Percentiles rank a stretch among this genome's conserved stretches.
Conservation (phyloP, 2,113 vertebrate genomes). For the Sinocyclocheilus rhinocerous region DNA sequence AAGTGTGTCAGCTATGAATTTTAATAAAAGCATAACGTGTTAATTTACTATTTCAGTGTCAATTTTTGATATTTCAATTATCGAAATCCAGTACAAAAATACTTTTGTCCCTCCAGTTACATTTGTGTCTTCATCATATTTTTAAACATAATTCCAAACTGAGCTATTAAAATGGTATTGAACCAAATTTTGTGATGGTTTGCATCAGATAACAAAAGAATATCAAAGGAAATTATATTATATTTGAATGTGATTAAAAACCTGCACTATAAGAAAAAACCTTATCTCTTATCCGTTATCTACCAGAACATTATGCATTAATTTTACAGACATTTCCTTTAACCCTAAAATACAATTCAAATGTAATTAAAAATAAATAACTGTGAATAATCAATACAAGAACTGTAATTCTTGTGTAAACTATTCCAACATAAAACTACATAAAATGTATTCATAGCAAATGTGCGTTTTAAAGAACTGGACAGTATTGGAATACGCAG, state of each 20-base stretch:
- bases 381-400: no score
- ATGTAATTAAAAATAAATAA: not conserved
- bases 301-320: not conserved
- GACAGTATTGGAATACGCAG: not conserved
- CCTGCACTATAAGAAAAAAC: not conserved
- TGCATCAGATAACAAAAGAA: not conserved
- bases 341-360: not conserved
- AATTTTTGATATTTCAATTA: not conserved
- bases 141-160: not conserved
- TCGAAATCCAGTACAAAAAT: not conserved
- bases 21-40: conserved; percentile 38
- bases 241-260: not conserved
- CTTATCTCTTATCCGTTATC: no score
- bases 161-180: not conserved
- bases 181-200: not conserved
- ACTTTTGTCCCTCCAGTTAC: not conserved
- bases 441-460: not conserved
- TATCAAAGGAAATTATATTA: not conserved
- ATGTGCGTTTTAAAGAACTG: not conserved
- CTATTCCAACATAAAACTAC: not conserved
- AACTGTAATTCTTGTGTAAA: not conserved
- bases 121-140: not conserved
- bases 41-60: not conserved
- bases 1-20: conserved; percentile 34
- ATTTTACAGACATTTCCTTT: not conserved